Conservation (phyloP, 2,113 vertebrate genomes). For the Microcebus tavaratra region DNA sequence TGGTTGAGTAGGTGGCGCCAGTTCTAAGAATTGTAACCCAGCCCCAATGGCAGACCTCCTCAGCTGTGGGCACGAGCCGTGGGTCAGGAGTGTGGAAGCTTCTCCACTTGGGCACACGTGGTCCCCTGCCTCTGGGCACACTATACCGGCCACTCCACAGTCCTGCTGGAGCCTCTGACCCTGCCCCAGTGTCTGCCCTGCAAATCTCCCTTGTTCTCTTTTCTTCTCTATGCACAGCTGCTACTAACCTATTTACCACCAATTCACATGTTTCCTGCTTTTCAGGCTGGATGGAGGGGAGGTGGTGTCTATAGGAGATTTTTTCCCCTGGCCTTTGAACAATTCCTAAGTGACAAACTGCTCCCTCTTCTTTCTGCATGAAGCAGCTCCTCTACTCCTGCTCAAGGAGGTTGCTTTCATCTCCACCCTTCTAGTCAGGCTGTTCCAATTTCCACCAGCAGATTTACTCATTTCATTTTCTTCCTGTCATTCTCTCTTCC, state of each 20-base stretch:
- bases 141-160: neutral
- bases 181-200: neutral
- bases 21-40: neutral
- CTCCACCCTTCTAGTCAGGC: neutral
- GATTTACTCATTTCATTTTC: neutral
- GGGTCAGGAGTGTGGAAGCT: rapidly evolving
- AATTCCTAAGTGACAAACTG: neutral
- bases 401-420: neutral
- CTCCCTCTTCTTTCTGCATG: neutral
- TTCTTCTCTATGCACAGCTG: neutral
- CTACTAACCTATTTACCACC: neutral
- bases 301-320: too few relatives aligned
- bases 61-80: too few relatives aligned
- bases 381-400: neutral
- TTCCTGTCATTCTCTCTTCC: neutral
- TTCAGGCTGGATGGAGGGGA: neutral
- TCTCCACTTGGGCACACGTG: rapidly evolving
- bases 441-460: neutral
- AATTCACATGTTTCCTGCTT: neutral
- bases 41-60: neutral
- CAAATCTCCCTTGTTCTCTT: neutral
- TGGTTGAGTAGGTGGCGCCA: neutral
- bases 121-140: neutral
- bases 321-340: neutral
- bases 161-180: neutral